Evolutionary conservation across 1,140 invertebrate species (phyloP).

Genomic region (Brachionus koreanus): DNA sequence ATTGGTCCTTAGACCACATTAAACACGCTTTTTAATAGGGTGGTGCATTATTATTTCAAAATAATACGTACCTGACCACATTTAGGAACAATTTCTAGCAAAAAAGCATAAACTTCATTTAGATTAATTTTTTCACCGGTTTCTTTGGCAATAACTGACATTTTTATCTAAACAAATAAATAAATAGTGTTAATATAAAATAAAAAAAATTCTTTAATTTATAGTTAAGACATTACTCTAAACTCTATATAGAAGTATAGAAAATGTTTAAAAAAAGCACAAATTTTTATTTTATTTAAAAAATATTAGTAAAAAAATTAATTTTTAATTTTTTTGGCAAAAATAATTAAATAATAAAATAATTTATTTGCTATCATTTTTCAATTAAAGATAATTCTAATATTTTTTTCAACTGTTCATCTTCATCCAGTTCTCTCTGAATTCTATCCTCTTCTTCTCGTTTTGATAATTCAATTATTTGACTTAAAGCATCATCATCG

Average conservation of each 20-base stretch:
- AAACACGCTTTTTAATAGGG: too few species aligned
- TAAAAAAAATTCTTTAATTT: neutral
- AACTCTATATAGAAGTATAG: neutral
- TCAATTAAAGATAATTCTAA: conserved; percentile 28
- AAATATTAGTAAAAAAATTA: conserved; percentile 1
- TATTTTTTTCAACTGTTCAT: conserved; percentile 37
- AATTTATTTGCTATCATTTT: conserved; percentile 26
- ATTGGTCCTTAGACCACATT: too few species aligned
- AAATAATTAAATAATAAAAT: neutral
- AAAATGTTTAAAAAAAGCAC: neutral
- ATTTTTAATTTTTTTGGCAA: neutral
- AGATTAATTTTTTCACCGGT: conserved; percentile 33
- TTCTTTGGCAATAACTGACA: neutral
- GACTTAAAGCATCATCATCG: neutral
- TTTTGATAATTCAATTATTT: conserved; percentile 15
- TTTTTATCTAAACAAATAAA: neutral
- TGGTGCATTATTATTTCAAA: too few species aligned
- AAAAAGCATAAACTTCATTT: conserved; percentile 19
- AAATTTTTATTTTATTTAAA: neutral
- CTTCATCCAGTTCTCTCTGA: conserved; percentile 18
- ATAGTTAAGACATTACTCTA: neutral
- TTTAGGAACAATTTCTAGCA: conserved; percentile 41
- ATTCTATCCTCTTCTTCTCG: conserved; percentile 3
- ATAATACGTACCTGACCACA: too few species aligned
- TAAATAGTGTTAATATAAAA: neutral